phyloP scores from a whole-genome alignment of 2,888 invertebrate species.

The Agrotis ipsilon region DNA sequence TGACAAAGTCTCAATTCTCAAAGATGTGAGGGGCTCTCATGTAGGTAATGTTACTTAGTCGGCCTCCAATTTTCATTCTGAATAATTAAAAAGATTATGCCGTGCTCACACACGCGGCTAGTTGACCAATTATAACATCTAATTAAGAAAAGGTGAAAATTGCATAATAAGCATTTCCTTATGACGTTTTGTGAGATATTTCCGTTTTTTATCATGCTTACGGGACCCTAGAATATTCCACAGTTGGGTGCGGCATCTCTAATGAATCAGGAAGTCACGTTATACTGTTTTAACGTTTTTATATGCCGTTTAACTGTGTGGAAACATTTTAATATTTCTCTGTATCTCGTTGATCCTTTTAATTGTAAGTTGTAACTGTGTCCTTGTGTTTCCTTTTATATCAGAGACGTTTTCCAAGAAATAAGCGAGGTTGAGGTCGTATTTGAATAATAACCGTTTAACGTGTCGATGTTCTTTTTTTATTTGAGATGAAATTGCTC shows the following conservation, averaged over 20 bases:
- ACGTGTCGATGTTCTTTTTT: no score
- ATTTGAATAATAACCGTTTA: no score
- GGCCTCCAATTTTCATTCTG: background rate
- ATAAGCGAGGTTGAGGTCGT: background rate
- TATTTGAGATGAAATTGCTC: no score
- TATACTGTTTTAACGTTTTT: conserved; percentile 63
- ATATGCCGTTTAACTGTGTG: conserved; percentile 58
- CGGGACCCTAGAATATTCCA: conserved; percentile 36
- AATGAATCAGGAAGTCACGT: conserved; percentile 72
- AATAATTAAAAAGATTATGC: conserved; percentile 1
- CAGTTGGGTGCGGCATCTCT: conserved; percentile 62
- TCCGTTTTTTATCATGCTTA: conserved; percentile 52
- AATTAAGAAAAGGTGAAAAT: conserved; percentile 55
- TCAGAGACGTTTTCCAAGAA: no score
- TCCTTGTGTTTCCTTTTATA: background rate
- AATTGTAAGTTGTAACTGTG: conserved; percentile 31
- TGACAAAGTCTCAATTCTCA: no score
- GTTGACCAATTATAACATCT: background rate
- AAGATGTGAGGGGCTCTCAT: no score
- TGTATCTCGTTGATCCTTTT: conserved; percentile 58
- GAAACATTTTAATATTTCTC: conserved; percentile 72
- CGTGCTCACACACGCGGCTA: background rate
- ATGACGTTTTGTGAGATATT: conserved; percentile 51
- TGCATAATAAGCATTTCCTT: conserved; percentile 46
- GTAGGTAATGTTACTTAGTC: no score